Conservation (phyloP, 2,113 vertebrate species). For the Lophotis ruficrista region DNA sequence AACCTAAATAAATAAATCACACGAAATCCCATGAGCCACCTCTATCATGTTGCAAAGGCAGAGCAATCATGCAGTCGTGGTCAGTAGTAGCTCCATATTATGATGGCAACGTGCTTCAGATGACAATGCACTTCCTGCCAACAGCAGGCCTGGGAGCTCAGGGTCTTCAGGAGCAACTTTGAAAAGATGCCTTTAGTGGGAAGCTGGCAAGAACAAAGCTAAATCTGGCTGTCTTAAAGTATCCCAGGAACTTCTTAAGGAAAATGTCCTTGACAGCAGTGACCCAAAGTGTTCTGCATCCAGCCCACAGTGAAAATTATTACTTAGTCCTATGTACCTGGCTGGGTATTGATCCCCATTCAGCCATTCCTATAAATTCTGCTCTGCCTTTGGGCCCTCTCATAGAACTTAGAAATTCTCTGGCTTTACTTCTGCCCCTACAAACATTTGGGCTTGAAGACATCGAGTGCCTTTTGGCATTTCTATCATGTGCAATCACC, state of each 20-base stretch:
- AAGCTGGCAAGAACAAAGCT: neutral
- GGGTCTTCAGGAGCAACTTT: neutral
- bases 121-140: neutral
- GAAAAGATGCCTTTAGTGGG: neutral
- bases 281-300: neutral
- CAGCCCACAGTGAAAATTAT: neutral
- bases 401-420: neutral
- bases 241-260: neutral
- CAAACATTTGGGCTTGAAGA: neutral
- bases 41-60: neutral
- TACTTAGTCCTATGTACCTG: neutral
- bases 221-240: neutral
- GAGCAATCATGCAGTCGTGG: neutral
- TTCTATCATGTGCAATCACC: rapidly evolving
- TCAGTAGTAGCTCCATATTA: neutral
- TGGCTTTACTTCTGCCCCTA: neutral
- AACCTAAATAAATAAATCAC: neutral
- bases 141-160: neutral
- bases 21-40: neutral
- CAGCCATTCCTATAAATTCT: neutral
- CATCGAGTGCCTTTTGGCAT: neutral
- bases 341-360: neutral
- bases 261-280: neutral
- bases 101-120: neutral
- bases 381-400: neutral